Percentiles rank a stretch among this genome's conserved stretches.
These are phyloP conservation scores for Helogale parvula DNA, from an alignment of 2,113 vertebrate genomes.

Conservation along the genomic window DNA sequence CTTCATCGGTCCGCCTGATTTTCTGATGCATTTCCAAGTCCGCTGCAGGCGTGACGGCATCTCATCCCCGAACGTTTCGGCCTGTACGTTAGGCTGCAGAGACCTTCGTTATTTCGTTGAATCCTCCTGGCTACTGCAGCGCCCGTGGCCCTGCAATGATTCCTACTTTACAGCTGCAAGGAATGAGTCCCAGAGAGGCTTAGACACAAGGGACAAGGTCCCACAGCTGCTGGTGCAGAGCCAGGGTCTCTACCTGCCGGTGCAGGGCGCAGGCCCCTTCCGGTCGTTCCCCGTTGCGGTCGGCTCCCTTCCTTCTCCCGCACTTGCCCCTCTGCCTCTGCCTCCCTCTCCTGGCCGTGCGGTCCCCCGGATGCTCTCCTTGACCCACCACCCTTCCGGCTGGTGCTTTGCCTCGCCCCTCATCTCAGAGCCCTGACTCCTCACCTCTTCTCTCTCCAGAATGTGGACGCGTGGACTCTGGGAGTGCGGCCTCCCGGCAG, in stretches of 20 bases:
- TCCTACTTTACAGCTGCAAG: not conserved
- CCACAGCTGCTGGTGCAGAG: not conserved
- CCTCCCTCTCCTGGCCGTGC: not conserved
- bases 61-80: constrained; percentile 13
- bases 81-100: not conserved
- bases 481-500: not conserved
- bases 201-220: not conserved
- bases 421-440: not conserved
- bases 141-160: not conserved
- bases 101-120: not conserved
- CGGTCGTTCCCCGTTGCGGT: not conserved
- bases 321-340: not conserved
- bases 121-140: not conserved
- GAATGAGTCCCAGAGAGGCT: not conserved
- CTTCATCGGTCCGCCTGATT: not conserved
- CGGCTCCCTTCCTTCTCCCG: not conserved
- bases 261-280: not conserved
- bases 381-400: not conserved
- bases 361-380: not conserved
- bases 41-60: not conserved
- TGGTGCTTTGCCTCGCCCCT: not conserved
- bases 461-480: not conserved
- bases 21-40: not conserved
- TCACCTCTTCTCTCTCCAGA: constrained; percentile 63
- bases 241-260: not conserved